These are phyloP conservation scores for Atherinomorus stipes DNA, from an alignment of 2,113 vertebrate species.

Conservation along the genomic window DNA sequence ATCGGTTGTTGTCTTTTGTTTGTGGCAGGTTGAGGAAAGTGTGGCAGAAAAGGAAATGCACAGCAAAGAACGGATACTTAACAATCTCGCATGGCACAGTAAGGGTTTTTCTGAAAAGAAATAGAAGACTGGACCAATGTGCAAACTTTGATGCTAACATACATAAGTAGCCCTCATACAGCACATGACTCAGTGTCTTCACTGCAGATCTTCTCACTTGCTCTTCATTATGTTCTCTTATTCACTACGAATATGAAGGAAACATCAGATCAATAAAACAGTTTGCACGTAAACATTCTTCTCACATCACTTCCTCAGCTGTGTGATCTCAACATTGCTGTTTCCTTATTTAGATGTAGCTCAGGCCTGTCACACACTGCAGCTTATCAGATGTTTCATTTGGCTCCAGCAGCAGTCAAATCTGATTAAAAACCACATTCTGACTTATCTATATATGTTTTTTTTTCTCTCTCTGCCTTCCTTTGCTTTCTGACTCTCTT, in stretches of 20 bases:
- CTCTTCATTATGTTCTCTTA: constrained; percentile 19
- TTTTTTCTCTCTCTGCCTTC: background rate
- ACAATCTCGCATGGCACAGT: constrained; percentile 98
- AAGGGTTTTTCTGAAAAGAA: constrained; percentile 57
- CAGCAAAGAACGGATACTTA: constrained; percentile 96
- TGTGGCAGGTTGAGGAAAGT: constrained; percentile 82
- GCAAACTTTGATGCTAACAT: background rate
- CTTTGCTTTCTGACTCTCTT: background rate
- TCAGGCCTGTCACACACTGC: background rate
- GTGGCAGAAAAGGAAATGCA: constrained; percentile 89
- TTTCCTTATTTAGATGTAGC: constrained; percentile 35
- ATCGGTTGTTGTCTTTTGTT: constrained; percentile 1
- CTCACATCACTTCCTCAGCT: constrained; percentile 1
- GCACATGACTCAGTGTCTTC: background rate
- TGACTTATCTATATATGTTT: constrained; percentile 10
- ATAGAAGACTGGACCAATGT: background rate
- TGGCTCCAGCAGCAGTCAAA: constrained; percentile 23
- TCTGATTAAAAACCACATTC: constrained; percentile 27
- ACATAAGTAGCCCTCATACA: background rate
- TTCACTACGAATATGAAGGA: constrained; percentile 8
- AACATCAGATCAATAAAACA: constrained; percentile 9
- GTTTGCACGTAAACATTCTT: background rate
- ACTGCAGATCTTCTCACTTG: background rate
- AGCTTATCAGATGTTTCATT: constrained; percentile 56
- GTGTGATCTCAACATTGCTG: background rate